phyloP scores from a whole-genome alignment of 2,797 vertebrate species.

The Myotis pilosus region DNA sequence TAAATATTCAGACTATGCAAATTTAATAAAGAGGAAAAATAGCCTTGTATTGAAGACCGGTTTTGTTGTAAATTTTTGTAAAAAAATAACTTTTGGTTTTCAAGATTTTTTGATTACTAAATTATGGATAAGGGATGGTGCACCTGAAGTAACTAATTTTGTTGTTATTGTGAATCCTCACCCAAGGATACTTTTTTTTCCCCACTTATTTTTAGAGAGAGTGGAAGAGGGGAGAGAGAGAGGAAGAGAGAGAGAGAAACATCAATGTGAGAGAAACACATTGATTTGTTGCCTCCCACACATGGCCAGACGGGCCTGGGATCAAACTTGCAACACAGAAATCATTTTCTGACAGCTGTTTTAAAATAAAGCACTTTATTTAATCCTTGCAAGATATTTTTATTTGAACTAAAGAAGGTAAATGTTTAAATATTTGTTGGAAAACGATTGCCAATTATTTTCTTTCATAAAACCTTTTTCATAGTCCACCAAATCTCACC shows the following conservation, averaged over 20 bases:
- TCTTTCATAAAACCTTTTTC: background rate
- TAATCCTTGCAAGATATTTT: background rate
- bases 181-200: too few relatives aligned
- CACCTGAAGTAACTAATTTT: background rate
- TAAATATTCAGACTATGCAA: background rate
- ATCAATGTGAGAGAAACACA: too few relatives aligned
- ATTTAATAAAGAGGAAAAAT: background rate
- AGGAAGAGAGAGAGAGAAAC: too few relatives aligned
- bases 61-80: background rate
- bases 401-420: background rate
- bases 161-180: background rate
- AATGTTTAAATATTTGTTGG: background rate
- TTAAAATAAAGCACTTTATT: background rate
- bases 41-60: background rate
- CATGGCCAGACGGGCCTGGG: too few relatives aligned
- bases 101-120: background rate
- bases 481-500: background rate
- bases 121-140: background rate
- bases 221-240: rapidly evolving
- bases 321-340: background rate
- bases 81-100: background rate
- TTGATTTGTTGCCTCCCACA: too few relatives aligned
- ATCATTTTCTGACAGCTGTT: background rate
- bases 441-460: background rate
- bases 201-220: too few relatives aligned